Base-by-base conservation (phyloP, 1,140 invertebrate species). In the Drepana arcuata region DNA sequence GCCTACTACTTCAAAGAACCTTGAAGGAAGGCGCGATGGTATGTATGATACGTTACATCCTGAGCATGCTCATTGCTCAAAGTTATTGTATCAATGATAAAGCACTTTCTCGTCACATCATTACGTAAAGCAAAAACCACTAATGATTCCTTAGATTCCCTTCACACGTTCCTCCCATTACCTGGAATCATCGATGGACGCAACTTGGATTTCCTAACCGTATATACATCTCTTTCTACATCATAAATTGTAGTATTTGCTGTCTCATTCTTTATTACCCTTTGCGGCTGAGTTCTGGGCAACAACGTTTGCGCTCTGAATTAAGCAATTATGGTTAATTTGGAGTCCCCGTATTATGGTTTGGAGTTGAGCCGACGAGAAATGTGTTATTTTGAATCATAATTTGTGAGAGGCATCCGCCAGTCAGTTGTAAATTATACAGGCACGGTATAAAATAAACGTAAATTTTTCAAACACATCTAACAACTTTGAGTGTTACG, bases 251-350 rank as follows among this genome's bases (percentile, higher is more conserved):
- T 34, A 25, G 33, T 67, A 67, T 51, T 4, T 24, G n/a, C 36
- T 41, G 21, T 77, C 72, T 55, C 58, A 28, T 24, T 72, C 57
- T 10, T 32, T 51, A 52, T 44, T 60, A 47, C 53, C 59, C 66
- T 67, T 63, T 56, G 57, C 54, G 43, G 64, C 48, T 31, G 28
- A 49, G 64, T 57, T 64, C 63, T 70, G 74, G 62, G 62, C 69
- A 68, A 71, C 72, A 54, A 55, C 56, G 66, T 64, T 64, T 57
- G n/a, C 65, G 62, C 53, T 77, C 71, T 47, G 67, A 75, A 80
- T 80, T 75, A 80, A 80, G 75, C 73, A 80, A 80, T 80, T 80
- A 80, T 75, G 54, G 73, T 73, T 80, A 80, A 80, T 80, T 80
- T 80, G 61, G 67, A 74, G 61, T 65, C 56, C 69, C 61, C 63